Percentiles rank a stretch among this genome's conserved stretches.
These are phyloP conservation scores for Drosophila picticornis DNA, from an alignment of 2,888 invertebrate genomes.

Conservation along the genomic window DNA sequence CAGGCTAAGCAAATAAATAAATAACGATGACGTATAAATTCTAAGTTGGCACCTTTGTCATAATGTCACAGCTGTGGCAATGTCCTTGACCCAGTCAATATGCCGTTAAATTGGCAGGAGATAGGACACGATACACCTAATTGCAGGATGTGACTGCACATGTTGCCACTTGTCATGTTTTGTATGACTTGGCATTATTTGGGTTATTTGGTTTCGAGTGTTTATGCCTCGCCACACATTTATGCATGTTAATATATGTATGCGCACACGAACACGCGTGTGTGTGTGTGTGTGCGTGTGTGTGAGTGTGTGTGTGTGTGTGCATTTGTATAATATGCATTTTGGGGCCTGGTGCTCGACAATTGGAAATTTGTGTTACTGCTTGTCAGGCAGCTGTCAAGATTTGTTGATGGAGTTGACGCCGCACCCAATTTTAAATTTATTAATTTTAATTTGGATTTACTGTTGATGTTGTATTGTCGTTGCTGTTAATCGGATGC, in stretches of 20 bases:
- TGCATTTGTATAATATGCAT: neutral
- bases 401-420: conserved; percentile 9
- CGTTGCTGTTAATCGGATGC: conserved; percentile 18
- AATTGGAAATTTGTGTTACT: conserved; percentile 5
- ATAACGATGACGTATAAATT: neutral
- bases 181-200: conserved; percentile 18
- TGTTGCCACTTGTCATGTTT: conserved; percentile 11
- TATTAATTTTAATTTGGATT: conserved; percentile 13
- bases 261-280: neutral
- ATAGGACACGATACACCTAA: conserved; percentile 2
- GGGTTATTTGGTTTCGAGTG: conserved; percentile 3
- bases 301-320: neutral
- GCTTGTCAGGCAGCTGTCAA: conserved; percentile 8
- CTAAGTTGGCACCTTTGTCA: neutral
- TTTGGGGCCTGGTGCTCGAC: neutral
- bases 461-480: neutral
- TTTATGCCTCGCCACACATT: conserved; percentile 7
- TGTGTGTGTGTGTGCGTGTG: neutral
- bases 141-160: conserved; percentile 13
- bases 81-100: conserved; percentile 11
- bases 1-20: neutral
- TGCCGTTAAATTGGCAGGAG: conserved; percentile 2
- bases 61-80: neutral
- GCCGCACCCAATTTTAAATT: conserved; percentile 9
- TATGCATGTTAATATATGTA: neutral